A percentile compares a stretch with the other conserved stretches of the same genome.
These are phyloP conservation scores for Barbus barbus DNA, from an alignment of 2,113 vertebrate genomes.

Conservation along the genomic window DNA sequence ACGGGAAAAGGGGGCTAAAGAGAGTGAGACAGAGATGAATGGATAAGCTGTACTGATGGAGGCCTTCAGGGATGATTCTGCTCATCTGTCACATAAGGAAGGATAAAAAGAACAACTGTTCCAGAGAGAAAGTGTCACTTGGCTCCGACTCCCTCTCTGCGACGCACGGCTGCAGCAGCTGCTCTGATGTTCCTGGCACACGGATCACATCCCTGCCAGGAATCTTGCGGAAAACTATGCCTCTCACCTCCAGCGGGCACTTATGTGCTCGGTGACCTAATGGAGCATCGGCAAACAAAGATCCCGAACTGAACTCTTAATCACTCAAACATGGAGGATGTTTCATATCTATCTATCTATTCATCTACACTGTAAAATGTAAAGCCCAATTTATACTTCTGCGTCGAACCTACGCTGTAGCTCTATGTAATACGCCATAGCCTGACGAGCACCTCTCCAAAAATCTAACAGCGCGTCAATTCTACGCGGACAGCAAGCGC, in stretches of 20 bases:
- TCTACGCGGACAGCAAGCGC: no score
- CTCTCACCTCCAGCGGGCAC: background rate
- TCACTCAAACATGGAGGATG: background rate
- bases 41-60: background rate
- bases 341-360: background rate
- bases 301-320: background rate
- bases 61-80: conserved; percentile 20
- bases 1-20: background rate
- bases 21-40: conserved; percentile 7
- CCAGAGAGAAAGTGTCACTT: conserved; percentile 4
- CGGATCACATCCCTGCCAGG: conserved; percentile 14
- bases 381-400: no score
- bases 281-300: background rate
- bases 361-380: no score
- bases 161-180: conserved; percentile 19
- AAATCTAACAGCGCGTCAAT: no score
- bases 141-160: background rate
- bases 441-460: no score
- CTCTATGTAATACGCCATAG: no score
- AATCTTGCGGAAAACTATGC: background rate
- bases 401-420: no score
- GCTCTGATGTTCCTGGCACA: conserved; percentile 22
- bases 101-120: conserved; percentile 22
- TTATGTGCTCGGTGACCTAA: conserved; percentile 8
- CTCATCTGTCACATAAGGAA: conserved; percentile 24